Base-by-base conservation (phyloP, 2,888 invertebrate species). In the Physocephala rufipes region DNA sequence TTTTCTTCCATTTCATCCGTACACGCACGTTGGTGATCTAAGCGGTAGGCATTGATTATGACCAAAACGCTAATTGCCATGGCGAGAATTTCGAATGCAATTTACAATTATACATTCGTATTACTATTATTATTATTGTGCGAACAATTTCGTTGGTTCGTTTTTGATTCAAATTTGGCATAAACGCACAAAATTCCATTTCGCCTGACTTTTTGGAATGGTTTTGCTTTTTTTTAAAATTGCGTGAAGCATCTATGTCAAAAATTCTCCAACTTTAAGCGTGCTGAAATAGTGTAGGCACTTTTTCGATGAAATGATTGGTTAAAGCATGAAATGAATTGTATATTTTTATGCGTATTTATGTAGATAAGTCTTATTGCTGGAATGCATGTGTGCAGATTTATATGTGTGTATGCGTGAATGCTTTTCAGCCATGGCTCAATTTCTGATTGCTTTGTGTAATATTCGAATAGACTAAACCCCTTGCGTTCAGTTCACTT, bases 71-170 rank as follows among this genome's bases (percentile, higher is more conserved):
- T 55, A 66, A 66, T 66, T 66, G 30, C 53, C 30, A 12, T 36
- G 15, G 66, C 26, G 21, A 24, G 19, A 36, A 53, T 53, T n/a
- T 21, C 36, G 16, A 66, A 53, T 66, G 19, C 24, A 66, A 55
- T 55, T 55, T 55, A 19, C 30, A 66, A 66, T 64, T 64, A 64
- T 49, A 26, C n/a, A n/a, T n/a, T n/a, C n/a, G n/a, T n/a, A n/a
- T n/a, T n/a, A n/a, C n/a, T n/a, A 63, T 21, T 64, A 66, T 66
- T 36, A 36, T 66, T 66, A 36, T 66, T 53, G 55, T 36, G 30
- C n/a, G 30, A 21, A 26, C 36, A 30, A 19, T 21, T 19, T n/a
- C 3, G 9, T 30, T 65, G 36, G 28, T 36, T 53, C 19, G 36
- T 3, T 16, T n/a, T 4, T 9, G 36, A 36, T 9, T 9, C 13